These are phyloP conservation scores for Drosophila stalkeri DNA, from an alignment of 2,888 invertebrate species.

Conservation along the genomic window DNA sequence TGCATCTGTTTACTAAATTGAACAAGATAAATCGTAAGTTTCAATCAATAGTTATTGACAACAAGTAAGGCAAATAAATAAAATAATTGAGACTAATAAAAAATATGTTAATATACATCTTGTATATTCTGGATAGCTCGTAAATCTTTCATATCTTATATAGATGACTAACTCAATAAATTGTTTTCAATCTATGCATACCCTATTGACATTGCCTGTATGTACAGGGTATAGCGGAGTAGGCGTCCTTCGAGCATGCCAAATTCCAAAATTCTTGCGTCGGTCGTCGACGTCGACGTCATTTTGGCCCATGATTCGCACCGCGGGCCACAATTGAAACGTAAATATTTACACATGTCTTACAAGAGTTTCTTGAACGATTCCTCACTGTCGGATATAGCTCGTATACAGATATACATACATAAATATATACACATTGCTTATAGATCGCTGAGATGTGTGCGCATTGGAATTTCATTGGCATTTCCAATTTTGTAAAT, in stretches of 20 bases:
- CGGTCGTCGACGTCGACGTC: conserved; percentile 79
- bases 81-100: neutral
- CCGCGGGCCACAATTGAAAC: conserved; percentile 46
- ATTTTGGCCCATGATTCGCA: conserved; percentile 38
- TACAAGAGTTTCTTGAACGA: conserved; percentile 66
- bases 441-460: conserved; percentile 19
- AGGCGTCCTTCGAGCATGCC: conserved; percentile 77
- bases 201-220: neutral
- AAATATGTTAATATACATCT: neutral
- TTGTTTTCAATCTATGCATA: neutral
- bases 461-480: conserved; percentile 72
- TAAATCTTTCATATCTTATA: neutral
- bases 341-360: conserved; percentile 79
- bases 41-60: too few relatives aligned
- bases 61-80: neutral
- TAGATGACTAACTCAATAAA: neutral
- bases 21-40: too few relatives aligned
- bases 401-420: neutral
- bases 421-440: neutral
- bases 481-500: conserved; percentile 72
- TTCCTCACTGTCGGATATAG: conserved; percentile 68
- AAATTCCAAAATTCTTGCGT: conserved; percentile 80
- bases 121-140: neutral
- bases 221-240: conserved; percentile 24
- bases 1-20: too few relatives aligned